phyloP scores from a whole-genome alignment of 2,113 vertebrate genomes.

The Lampris megalopsis region DNA sequence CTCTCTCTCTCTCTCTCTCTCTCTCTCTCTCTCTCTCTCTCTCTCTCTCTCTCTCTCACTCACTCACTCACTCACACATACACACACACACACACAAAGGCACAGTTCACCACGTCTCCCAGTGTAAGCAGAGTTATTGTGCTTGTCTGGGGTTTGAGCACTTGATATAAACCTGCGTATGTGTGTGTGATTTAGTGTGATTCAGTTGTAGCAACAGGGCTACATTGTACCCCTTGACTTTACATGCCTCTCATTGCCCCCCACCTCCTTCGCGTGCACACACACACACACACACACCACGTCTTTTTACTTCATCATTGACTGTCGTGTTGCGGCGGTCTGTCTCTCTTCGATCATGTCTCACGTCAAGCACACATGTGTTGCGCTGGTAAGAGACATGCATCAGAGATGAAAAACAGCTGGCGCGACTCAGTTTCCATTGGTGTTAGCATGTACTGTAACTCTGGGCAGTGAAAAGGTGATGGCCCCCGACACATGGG shows the following conservation, averaged over 20 bases:
- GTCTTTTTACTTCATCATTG: not conserved
- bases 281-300: slow-evolving; percentile 4
- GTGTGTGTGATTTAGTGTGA: too few relatives aligned
- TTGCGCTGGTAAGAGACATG: slow-evolving; percentile 15
- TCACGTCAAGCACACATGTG: slow-evolving; percentile 14
- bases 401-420: slow-evolving; percentile 43
- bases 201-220: not conserved
- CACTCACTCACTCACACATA: slow-evolving; percentile 2
- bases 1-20: too few relatives aligned
- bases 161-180: slow-evolving; percentile 2
- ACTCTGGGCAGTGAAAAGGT: slow-evolving; percentile 34
- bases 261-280: not conserved
- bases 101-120: slow-evolving; percentile 5
- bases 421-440: slow-evolving; percentile 45
- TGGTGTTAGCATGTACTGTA: slow-evolving; percentile 16
- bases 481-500: slow-evolving; percentile 54
- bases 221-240: not conserved
- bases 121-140: slow-evolving; percentile 11
- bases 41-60: too few relatives aligned
- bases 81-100: slow-evolving; percentile 21
- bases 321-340: not conserved
- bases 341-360: slow-evolving; percentile 18
- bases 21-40: too few relatives aligned
- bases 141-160: not conserved
- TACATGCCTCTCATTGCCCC: slow-evolving; percentile 31